phyloP scores from a whole-genome alignment of 2,113 vertebrate species.

The Copsychus sechellarum region DNA sequence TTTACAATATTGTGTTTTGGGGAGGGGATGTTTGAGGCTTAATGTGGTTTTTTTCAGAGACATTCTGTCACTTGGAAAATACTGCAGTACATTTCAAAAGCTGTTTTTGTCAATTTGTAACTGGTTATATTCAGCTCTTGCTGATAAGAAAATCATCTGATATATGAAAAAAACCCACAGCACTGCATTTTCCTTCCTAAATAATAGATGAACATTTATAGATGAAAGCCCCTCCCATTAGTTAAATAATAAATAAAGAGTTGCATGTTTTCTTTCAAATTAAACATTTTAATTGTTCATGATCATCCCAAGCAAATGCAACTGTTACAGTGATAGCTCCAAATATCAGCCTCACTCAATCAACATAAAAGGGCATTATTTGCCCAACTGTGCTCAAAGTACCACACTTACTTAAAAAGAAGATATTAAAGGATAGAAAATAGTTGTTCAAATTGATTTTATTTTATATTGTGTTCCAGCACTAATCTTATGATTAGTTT shows the following conservation, averaged over 20 bases:
- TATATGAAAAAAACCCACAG: not conserved
- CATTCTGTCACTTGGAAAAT: not conserved
- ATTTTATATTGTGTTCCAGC: too few relatives aligned
- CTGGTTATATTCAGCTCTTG: not conserved
- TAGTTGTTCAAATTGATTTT: too few relatives aligned
- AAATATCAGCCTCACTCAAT: not conserved
- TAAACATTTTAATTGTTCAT: not conserved
- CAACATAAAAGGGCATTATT: not conserved
- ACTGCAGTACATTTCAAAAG: not conserved
- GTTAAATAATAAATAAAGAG: conserved; percentile 10
- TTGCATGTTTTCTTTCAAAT: not conserved
- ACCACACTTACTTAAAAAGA: too few relatives aligned
- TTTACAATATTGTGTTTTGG: not conserved
- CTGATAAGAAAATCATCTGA: not conserved
- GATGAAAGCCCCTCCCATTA: not conserved
- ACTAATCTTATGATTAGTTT: not conserved
- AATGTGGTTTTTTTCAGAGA: not conserved
- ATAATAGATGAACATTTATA: not conserved
- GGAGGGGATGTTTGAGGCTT: not conserved
- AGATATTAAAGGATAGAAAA: too few relatives aligned
- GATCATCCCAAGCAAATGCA: not conserved
- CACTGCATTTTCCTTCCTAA: conserved; percentile 9
- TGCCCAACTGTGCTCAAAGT: not conserved
- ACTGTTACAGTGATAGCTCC: not conserved
- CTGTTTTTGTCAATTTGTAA: not conserved